Evolutionary conservation across 64 coral and sea anemone species (phyloP).

Genomic region (Anthopleura sola): DNA sequence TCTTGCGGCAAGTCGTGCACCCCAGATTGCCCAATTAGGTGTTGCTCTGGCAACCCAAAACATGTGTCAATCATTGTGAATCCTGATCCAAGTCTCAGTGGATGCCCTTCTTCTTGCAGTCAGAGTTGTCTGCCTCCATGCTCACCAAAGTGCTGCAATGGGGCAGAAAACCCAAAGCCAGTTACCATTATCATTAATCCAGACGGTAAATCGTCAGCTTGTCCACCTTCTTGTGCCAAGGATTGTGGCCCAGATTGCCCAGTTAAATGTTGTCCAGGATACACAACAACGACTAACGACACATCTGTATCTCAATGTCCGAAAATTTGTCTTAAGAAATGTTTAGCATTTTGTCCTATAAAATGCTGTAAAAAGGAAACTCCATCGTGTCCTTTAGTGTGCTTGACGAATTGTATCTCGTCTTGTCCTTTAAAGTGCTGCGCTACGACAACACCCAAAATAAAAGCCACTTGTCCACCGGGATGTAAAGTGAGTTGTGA

Average conservation of each 20-base stretch:
- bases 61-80: slow-evolving; percentile 30
- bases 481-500: slow-evolving; percentile 2
- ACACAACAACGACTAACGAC: neutral
- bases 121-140: slow-evolving; percentile 21
- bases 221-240: slow-evolving; percentile 34
- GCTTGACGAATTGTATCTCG: slow-evolving; percentile 23
- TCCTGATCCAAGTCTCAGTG: neutral
- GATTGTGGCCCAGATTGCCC: slow-evolving; percentile 53
- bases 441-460: neutral
- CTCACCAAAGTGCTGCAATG: slow-evolving; percentile 5
- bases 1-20: slow-evolving; percentile 24
- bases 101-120: neutral
- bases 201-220: slow-evolving; percentile 16
- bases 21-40: slow-evolving; percentile 49
- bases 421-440: slow-evolving; percentile 49
- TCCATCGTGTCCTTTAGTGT: neutral
- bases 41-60: slow-evolving; percentile 21
- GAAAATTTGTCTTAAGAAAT: slow-evolving; percentile 24
- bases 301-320: slow-evolving; percentile 22
- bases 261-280: slow-evolving; percentile 39
- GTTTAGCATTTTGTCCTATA: slow-evolving; percentile 36
- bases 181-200: slow-evolving; percentile 14
- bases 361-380: slow-evolving; percentile 25
- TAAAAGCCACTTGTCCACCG: neutral
- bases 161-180: neutral